Percentiles rank a stretch among this genome's conserved stretches.
Conservation (phyloP, 2,113 vertebrate species). For the Oostethus manadensis region DNA sequence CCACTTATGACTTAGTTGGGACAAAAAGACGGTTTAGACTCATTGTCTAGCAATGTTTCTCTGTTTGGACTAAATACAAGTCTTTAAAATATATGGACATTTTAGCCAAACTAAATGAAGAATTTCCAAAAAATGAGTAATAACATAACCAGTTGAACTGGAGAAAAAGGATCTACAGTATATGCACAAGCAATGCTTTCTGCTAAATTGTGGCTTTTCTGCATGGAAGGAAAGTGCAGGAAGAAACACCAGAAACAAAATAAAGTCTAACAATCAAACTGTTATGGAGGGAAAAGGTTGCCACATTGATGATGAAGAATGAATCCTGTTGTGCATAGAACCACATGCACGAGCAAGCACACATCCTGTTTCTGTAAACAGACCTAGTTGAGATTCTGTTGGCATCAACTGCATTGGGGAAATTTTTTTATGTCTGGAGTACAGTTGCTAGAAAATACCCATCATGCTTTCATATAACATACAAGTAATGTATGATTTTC, state of each 20-base stretch:
- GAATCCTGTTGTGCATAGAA: slow-evolving; percentile 23
- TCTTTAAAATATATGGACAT: too few species aligned
- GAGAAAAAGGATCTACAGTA: background rate
- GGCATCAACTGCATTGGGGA: slow-evolving; percentile 34
- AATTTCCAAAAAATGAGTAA: too few species aligned
- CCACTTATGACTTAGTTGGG: slow-evolving; percentile 9
- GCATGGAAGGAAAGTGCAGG: slow-evolving; percentile 25
- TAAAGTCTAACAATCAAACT: slow-evolving; percentile 72
- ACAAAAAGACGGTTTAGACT: background rate
- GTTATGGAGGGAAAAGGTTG: slow-evolving; percentile 66
- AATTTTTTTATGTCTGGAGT: too few species aligned
- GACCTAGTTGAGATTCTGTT: slow-evolving; percentile 43
- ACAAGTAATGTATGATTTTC: too few species aligned
- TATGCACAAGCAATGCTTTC: slow-evolving; percentile 20
- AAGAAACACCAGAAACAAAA: slow-evolving; percentile 48
- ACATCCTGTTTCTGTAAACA: slow-evolving; percentile 20
- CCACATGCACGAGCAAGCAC: background rate
- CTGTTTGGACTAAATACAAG: too few species aligned
- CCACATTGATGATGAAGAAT: slow-evolving; percentile 40
- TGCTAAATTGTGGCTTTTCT: slow-evolving; percentile 24
- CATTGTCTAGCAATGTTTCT: too few species aligned
- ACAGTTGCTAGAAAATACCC: background rate
- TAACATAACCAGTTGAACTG: background rate
- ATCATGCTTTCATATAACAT: background rate
- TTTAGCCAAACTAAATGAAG: too few species aligned